phyloP scores from a whole-genome alignment of 2,888 invertebrate genomes.

The Thereva unica region DNA sequence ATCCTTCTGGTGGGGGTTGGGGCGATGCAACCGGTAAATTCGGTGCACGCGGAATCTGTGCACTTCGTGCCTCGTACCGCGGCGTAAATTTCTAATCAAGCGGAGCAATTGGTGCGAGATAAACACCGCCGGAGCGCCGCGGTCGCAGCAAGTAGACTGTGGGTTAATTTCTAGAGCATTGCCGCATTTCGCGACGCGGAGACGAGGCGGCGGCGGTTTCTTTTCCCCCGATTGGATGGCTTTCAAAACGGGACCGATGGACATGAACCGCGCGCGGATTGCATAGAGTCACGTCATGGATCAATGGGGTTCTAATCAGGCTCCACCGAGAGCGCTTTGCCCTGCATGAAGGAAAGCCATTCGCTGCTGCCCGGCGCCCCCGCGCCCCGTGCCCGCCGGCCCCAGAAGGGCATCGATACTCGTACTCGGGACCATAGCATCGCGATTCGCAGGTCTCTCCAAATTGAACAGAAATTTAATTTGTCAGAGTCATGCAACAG shows the following conservation, averaged over 20 bases:
- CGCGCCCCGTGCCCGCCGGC: neutral
- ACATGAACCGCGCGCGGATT: constrained; percentile 25
- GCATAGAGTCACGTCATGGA: constrained; percentile 33
- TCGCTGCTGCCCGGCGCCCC: too few relatives aligned
- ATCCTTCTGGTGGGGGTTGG: neutral
- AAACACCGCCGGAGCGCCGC: too few relatives aligned
- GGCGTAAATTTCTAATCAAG: neutral
- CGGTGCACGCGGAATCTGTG: constrained; percentile 8
- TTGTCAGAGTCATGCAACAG: constrained; percentile 30
- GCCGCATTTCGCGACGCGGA: constrained; percentile 18
- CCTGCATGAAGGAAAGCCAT: too few relatives aligned
- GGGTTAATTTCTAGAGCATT: constrained; percentile 33
- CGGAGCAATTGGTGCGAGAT: too few relatives aligned
- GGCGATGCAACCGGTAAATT: neutral
- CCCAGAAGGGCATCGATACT: constrained; percentile 10
- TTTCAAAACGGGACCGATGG: constrained; percentile 26
- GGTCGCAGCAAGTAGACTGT: neutral
- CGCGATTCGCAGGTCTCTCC: constrained; percentile 16
- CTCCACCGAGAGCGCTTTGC: constrained; percentile 9
- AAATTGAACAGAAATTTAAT: constrained; percentile 34
- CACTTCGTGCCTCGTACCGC: neutral
- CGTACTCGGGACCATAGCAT: neutral
- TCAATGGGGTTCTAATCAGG: constrained; percentile 28
- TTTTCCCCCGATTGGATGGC: neutral
- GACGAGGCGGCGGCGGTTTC: neutral